Base-by-base conservation (phyloP, 2,797 vertebrate genomes). In the Agapornis canus region DNA sequence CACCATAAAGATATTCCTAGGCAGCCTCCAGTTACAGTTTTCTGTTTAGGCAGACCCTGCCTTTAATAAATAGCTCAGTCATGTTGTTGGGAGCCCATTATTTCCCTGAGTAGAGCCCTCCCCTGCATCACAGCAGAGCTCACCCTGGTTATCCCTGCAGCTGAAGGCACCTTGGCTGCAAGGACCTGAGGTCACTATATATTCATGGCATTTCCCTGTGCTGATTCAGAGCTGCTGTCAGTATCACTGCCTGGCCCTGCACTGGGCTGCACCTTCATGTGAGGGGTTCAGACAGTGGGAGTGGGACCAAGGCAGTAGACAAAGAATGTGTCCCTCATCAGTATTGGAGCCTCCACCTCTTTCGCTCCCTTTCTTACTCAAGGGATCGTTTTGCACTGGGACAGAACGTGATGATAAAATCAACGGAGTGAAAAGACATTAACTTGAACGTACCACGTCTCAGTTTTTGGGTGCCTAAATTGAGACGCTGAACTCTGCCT, bases 111-210 rank as follows among this genome's bases (percentile, higher is more conserved):
- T 31, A 39, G n/a, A 84, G 37, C 40, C 73, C 43, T 57, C 57
- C n/a, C 13, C 40, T 47, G 57, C 47, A 6, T 13, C 37, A 17
- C 39, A 63, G 83, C 69, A 60, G 51, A 79, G 69, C 31, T 63
- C 6, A 2, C 0, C 0, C 0, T 0, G 11, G 7, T 49, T 54
- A 13, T 54, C 78, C 51, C 56, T 63, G 79, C 4, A 7, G 66
- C 49, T 27, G 60, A 85, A 85, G 68, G 59, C 59, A 59, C 47
- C 56, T 89, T 10, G 1, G 60, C 86, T 56, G 27, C 69, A 48
- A 64, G 40, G 47, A 39, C 31, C n/a, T 16, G 59, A 71, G 66
- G 23, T 75, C 9, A 0, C 32, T 13, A 1, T 0, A 0, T 20
- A 12, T 59, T 66, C 11, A 1, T 17, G 37, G 31, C 2, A 0